Conservation (phyloP, 2,797 vertebrate species). For the Ctenosaura bakeri region DNA sequence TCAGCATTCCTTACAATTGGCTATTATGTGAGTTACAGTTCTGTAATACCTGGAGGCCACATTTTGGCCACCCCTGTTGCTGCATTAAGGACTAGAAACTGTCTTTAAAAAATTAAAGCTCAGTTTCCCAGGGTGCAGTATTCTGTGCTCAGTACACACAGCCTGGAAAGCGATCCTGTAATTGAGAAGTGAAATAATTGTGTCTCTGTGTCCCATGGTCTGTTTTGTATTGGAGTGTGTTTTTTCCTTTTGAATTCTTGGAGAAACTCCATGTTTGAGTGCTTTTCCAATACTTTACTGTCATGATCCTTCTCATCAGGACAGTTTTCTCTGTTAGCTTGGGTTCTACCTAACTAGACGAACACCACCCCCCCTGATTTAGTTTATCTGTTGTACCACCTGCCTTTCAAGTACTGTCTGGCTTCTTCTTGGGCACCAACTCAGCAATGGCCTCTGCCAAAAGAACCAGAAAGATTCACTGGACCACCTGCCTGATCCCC, state of each 20-base stretch:
- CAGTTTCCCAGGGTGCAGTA: not conserved
- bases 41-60: no score
- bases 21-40: no score
- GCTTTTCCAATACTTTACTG: not conserved
- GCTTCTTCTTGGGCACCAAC: conserved; percentile 40
- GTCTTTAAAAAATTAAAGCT: not conserved
- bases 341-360: not conserved
- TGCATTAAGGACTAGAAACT: not conserved
- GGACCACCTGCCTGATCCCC: conserved; percentile 77
- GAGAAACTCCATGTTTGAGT: not conserved
- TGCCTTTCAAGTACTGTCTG: not conserved
- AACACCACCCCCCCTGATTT: not conserved
- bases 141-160: not conserved
- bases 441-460: conserved; percentile 15
- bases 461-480: not conserved
- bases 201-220: not conserved
- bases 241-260: not conserved
- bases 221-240: not conserved
- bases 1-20: no score
- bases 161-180: not conserved
- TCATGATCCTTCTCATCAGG: not conserved
- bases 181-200: accelerated
- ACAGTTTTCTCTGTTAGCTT: not conserved
- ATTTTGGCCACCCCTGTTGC: no score
- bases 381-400: accelerated